phyloP scores from a whole-genome alignment of 2,888 invertebrate species.

The Caenorhabditis sp. region DNA sequence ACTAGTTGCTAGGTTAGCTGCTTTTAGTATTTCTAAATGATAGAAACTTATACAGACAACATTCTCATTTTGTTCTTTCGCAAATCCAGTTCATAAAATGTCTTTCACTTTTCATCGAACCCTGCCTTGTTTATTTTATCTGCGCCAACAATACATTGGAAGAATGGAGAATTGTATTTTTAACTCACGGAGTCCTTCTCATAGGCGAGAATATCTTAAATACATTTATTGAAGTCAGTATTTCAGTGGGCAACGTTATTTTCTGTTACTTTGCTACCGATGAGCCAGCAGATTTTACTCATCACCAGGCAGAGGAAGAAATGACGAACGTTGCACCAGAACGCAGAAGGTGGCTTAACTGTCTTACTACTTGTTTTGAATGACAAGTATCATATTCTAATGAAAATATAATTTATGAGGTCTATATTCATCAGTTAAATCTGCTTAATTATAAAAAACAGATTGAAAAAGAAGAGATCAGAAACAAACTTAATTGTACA shows the following conservation, averaged over 20 bases:
- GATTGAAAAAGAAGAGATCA: constrained; percentile 8
- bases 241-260: constrained; percentile 73
- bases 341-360: constrained; percentile 66
- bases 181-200: constrained; percentile 72
- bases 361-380: constrained; percentile 54
- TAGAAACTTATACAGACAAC: constrained; percentile 72
- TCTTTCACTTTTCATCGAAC: constrained; percentile 78
- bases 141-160: constrained; percentile 69
- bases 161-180: constrained; percentile 78
- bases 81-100: constrained; percentile 82
- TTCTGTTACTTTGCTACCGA: constrained; percentile 80
- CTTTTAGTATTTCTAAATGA: too few species aligned
- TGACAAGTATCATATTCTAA: neutral
- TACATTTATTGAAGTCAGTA: neutral
- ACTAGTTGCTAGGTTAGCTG: constrained; percentile 75
- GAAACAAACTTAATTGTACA: too few species aligned
- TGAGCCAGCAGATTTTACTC: constrained; percentile 78
- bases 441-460: constrained; percentile 13
- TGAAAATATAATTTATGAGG: neutral
- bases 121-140: constrained; percentile 75
- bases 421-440: neutral
- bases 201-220: too few species aligned
- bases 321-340: constrained; percentile 66
- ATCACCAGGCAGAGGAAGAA: constrained; percentile 51
- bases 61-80: constrained; percentile 80